These are phyloP conservation scores for Solea senegalensis DNA, from an alignment of 2,113 vertebrate genomes.

Conservation along the genomic window DNA sequence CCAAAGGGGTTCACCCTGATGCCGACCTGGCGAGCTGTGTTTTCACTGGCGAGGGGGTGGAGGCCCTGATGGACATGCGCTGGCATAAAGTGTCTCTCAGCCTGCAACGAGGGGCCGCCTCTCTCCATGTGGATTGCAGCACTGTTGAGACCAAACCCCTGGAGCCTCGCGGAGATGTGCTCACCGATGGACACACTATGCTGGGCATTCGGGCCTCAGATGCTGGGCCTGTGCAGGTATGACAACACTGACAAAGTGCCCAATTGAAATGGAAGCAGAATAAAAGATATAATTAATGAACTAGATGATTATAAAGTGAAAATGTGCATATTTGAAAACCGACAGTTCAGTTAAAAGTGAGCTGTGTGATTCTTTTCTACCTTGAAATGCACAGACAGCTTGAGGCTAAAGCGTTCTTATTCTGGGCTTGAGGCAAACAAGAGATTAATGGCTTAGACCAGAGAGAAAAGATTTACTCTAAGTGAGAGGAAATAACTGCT, in stretches of 20 bases:
- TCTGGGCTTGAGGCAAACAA: not conserved
- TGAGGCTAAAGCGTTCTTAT: not conserved
- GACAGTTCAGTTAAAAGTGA: too few relatives aligned
- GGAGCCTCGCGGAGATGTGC: constrained; percentile 67
- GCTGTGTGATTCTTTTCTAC: too few relatives aligned
- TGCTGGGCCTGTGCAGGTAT: constrained; percentile 84
- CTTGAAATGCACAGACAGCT: not conserved
- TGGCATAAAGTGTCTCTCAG: constrained; percentile 94
- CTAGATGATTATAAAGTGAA: too few relatives aligned
- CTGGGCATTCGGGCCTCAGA: constrained; percentile 85
- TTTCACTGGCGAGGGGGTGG: constrained; percentile 85
- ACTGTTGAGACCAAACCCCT: constrained; percentile 89
- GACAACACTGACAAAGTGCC: not conserved
- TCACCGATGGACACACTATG: constrained; percentile 83
- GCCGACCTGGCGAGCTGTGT: constrained; percentile 73
- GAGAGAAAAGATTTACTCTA: not conserved
- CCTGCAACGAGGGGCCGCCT: constrained; percentile 77
- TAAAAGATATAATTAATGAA: too few relatives aligned
- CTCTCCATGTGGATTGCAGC: constrained; percentile 89
- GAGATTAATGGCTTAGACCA: not conserved
- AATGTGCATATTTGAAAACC: too few relatives aligned
- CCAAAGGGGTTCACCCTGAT: constrained; percentile 51
- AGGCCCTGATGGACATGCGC: constrained; percentile 86
- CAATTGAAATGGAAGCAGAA: too few relatives aligned
- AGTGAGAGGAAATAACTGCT: too few relatives aligned